These are phyloP conservation scores for Sminthopsis crassicaudata DNA, from an alignment of 2,113 vertebrate species.

Conservation along the genomic window DNA sequence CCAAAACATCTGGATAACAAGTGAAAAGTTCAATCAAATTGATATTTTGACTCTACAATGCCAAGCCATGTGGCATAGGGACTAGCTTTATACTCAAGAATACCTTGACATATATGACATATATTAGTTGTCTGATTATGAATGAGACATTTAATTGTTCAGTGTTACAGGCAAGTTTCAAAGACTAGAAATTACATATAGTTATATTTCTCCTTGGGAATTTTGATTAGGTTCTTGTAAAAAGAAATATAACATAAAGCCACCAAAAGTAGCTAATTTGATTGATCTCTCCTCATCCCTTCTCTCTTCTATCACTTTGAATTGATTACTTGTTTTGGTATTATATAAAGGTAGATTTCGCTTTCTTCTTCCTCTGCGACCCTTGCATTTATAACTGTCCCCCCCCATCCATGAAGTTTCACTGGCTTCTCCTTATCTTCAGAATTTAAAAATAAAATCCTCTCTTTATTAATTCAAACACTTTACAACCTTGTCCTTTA, in stretches of 20 bases:
- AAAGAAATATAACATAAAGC: background rate
- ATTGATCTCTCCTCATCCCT: background rate
- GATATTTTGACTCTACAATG: background rate
- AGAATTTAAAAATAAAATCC: background rate
- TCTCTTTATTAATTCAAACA: background rate
- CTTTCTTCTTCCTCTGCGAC: background rate
- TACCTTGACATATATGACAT: background rate
- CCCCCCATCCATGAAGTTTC: background rate
- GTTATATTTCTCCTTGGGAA: background rate
- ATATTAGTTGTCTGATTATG: background rate
- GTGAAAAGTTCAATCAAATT: background rate
- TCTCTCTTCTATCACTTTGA: background rate
- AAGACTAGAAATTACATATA: background rate
- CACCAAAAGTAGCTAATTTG: background rate
- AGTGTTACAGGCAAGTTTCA: background rate
- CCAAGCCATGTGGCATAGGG: background rate
- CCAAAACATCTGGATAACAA: background rate
- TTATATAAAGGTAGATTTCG: background rate
- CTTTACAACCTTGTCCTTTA: background rate
- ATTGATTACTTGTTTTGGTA: background rate
- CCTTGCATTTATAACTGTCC: background rate
- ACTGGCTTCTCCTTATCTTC: background rate
- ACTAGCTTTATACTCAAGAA: background rate
- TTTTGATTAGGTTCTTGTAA: background rate
- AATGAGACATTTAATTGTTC: background rate